phyloP scores from a whole-genome alignment of 2,888 invertebrate genomes.

The Cephalotes varians region DNA sequence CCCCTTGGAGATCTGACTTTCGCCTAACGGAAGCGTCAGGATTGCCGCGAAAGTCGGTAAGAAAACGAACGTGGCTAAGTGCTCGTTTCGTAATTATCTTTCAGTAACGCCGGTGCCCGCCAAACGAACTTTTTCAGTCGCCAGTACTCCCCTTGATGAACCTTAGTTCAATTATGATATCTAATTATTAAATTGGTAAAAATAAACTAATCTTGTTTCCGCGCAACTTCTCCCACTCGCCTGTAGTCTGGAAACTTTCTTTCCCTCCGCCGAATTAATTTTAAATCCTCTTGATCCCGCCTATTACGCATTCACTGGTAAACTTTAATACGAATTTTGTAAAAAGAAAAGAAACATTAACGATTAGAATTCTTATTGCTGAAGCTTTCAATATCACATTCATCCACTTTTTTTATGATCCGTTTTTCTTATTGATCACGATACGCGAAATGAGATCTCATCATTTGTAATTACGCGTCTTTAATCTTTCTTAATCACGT shows the following conservation, averaged over 20 bases:
- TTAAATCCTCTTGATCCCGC: slow-evolving; percentile 36
- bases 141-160: slow-evolving; percentile 57
- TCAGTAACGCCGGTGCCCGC: slow-evolving; percentile 43
- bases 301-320: slow-evolving; percentile 21
- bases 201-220: slow-evolving; percentile 56
- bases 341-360: neutral
- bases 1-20: slow-evolving; percentile 36
- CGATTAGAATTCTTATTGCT: neutral
- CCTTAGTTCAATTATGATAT: slow-evolving; percentile 65
- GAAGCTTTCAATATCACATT: neutral
- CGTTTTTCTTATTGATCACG: too few species aligned
- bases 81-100: slow-evolving; percentile 66
- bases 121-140: slow-evolving; percentile 62
- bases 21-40: slow-evolving; percentile 22
- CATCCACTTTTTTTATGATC: neutral
- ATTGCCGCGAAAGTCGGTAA: slow-evolving; percentile 55
- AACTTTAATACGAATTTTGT: slow-evolving; percentile 33
- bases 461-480: neutral
- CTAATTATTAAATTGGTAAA: slow-evolving; percentile 64
- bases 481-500: neutral
- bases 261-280: slow-evolving; percentile 38
- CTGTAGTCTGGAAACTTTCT: slow-evolving; percentile 48
- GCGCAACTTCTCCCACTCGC: slow-evolving; percentile 27
- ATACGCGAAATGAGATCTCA: neutral
- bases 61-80: slow-evolving; percentile 64